Conservation (phyloP, 2,113 vertebrate species). For the Furnarius figulus region DNA sequence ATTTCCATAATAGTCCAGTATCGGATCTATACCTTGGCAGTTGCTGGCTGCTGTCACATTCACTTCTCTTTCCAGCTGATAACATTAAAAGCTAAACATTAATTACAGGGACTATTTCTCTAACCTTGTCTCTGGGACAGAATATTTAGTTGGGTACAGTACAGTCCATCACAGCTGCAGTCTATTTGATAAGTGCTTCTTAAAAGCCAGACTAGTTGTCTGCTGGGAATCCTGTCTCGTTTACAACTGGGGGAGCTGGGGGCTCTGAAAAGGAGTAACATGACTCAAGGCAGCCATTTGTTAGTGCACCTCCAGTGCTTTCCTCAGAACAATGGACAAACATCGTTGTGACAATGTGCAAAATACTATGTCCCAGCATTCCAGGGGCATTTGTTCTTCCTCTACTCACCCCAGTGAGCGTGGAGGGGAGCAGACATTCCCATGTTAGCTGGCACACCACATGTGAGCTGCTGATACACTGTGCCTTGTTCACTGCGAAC, state of each 20-base stretch:
- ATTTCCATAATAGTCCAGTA: constrained; percentile 13
- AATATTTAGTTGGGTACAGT: not conserved
- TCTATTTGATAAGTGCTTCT: not conserved
- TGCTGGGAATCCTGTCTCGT: not conserved
- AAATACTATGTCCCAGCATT: not conserved
- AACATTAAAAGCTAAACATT: constrained; percentile 9
- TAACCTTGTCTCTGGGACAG: not conserved
- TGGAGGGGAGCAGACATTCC: not conserved
- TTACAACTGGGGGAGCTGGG: not conserved
- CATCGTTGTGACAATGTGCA: not conserved
- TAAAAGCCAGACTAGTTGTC: not conserved
- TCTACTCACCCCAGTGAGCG: fast-evolving
- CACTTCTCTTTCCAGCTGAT: not conserved
- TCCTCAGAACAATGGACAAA: not conserved
- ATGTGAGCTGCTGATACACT: fast-evolving
- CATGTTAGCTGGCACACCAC: not conserved
- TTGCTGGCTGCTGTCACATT: not conserved
- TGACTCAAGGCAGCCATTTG: not conserved
- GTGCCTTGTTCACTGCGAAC: not conserved
- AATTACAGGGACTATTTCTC: constrained; percentile 13
- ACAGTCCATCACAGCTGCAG: not conserved
- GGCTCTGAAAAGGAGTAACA: not conserved
- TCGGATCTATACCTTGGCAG: not conserved
- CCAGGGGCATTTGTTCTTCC: not conserved
- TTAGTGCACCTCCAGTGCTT: not conserved